A percentile compares a stretch with the other conserved stretches of the same genome.
Evolutionary conservation across 2,113 vertebrate genomes (phyloP).

Genomic region (Larimichthys crocea): DNA sequence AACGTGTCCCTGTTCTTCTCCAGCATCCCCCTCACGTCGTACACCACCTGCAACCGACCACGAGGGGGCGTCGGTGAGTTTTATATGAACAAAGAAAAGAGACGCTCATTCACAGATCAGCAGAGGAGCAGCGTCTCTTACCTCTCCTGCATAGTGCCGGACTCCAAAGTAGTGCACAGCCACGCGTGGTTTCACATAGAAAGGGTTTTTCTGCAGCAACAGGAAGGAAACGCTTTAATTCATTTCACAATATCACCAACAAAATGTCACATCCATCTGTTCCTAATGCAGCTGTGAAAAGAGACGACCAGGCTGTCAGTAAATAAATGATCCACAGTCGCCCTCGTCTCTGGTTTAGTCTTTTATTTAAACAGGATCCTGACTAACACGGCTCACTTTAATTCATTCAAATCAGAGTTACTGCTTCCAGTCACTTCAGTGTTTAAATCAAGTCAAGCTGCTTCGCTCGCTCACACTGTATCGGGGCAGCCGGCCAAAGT

Average conservation of each 20-base stretch:
- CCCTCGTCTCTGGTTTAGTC: background rate
- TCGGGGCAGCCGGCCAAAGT: background rate
- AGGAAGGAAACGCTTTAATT: background rate
- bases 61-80: slow-evolving; percentile 44
- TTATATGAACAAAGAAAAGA: fast-evolving
- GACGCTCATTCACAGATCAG: background rate
- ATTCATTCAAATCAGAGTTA: background rate
- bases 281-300: no score
- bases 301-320: no score
- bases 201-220: slow-evolving; percentile 90
- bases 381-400: background rate
- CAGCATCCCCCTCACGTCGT: slow-evolving; percentile 94
- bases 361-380: background rate
- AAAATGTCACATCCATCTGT: no score
- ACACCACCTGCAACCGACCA: slow-evolving; percentile 89
- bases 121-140: slow-evolving; percentile 58
- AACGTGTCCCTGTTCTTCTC: slow-evolving; percentile 99
- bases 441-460: background rate
- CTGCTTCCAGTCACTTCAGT: background rate
- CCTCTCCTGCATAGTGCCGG: slow-evolving; percentile 97
- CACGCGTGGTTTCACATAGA: slow-evolving; percentile 96
- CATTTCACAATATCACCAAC: background rate
- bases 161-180: slow-evolving; percentile 96
- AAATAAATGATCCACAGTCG: no score
- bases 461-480: background rate